A percentile compares a stretch with the other conserved stretches of the same genome.
Conservation (phyloP, 2,888 invertebrate genomes). For the Linyphia triangularis region DNA sequence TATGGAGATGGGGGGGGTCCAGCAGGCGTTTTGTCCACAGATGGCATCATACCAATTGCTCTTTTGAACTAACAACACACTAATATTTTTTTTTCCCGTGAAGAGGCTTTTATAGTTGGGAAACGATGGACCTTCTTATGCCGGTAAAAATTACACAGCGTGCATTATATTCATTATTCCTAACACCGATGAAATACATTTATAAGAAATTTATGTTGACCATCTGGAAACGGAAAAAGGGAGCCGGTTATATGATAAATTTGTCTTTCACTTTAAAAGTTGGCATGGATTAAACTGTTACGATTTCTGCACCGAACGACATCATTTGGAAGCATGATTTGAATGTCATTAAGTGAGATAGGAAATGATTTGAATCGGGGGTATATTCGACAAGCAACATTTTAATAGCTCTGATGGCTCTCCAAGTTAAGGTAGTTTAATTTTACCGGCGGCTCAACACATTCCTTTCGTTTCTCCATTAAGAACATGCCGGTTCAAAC, state of each 20-base stretch:
- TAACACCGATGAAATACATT: slow-evolving; percentile 43
- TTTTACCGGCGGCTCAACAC: slow-evolving; percentile 74
- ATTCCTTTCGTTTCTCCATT: too few relatives aligned
- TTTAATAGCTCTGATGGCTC: slow-evolving; percentile 70
- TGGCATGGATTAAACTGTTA: too few relatives aligned
- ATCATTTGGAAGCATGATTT: too few relatives aligned
- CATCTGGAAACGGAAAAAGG: slow-evolving; percentile 75
- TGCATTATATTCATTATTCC: not conserved
- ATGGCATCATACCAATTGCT: not conserved
- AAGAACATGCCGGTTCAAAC: slow-evolving; percentile 36
- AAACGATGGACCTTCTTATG: not conserved
- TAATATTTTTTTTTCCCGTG: not conserved
- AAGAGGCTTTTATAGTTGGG: not conserved
- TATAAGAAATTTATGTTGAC: slow-evolving; percentile 78
- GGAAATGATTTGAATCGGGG: not conserved
- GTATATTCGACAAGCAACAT: slow-evolving; percentile 39
- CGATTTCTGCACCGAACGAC: too few relatives aligned
- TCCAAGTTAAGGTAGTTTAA: slow-evolving; percentile 73
- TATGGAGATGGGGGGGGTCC: not conserved
- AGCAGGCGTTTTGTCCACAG: not conserved
- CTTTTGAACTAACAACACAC: slow-evolving; percentile 12
- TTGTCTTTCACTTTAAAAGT: slow-evolving; percentile 78
- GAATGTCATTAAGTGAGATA: slow-evolving; percentile 9
- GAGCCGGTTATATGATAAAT: slow-evolving; percentile 77
- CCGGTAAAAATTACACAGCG: slow-evolving; percentile 2